Conservation (phyloP, 2,888 invertebrate species). For the Cataglyphis altisquamis region DNA sequence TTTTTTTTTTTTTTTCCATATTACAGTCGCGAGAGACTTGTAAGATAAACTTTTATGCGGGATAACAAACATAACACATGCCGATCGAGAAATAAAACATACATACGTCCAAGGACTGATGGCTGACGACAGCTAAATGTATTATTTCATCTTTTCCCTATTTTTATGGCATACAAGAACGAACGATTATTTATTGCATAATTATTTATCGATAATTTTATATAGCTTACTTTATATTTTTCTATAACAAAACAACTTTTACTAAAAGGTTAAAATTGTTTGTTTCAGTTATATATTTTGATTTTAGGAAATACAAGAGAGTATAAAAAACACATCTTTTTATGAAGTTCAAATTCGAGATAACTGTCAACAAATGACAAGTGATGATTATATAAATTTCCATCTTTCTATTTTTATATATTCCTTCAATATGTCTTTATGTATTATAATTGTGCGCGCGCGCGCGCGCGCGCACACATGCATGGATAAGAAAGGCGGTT, state of each 20-base stretch:
- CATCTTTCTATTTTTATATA: background rate
- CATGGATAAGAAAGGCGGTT: background rate
- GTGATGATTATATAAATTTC: background rate
- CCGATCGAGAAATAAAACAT: background rate
- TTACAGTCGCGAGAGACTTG: background rate
- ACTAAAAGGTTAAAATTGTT: background rate
- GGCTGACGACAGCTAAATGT: background rate
- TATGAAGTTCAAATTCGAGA: background rate
- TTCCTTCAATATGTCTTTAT: background rate
- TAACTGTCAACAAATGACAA: background rate
- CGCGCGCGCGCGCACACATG: no score
- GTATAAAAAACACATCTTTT: background rate
- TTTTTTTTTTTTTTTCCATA: conserved; percentile 1
- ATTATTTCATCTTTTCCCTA: background rate
- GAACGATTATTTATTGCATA: conserved; percentile 22
- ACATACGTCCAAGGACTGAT: background rate
- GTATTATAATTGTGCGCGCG: background rate
- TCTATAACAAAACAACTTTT: background rate
- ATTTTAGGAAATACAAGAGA: background rate
- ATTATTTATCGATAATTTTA: conserved; percentile 27
- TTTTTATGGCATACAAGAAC: background rate
- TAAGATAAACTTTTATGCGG: background rate
- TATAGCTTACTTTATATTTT: background rate
- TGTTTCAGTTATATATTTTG: background rate
- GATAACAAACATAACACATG: background rate